phyloP scores from a whole-genome alignment of 2,797 vertebrate species.

The Varecia variegata region DNA sequence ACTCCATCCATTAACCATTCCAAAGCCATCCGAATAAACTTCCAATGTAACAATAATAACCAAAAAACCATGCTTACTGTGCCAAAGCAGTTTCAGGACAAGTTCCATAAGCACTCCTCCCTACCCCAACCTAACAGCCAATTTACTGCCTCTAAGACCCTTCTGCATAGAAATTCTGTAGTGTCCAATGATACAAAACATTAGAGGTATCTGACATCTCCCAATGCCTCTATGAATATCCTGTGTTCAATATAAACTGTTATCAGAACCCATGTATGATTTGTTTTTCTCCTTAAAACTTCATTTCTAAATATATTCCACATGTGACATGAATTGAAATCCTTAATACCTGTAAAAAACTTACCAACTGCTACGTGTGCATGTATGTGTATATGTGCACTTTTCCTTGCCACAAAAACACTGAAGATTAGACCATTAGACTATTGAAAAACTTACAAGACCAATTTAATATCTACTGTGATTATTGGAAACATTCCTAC shows the following conservation, averaged over 20 bases:
- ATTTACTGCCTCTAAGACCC: background rate
- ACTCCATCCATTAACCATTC: background rate
- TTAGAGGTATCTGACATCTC: background rate
- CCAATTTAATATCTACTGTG: background rate
- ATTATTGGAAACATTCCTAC: background rate
- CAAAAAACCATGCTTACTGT: background rate
- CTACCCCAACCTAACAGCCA: background rate
- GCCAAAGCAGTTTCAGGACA: background rate
- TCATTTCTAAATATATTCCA: background rate
- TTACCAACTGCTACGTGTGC: background rate
- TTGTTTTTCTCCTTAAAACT: constrained; percentile 32
- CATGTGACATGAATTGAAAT: background rate
- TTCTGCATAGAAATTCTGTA: background rate
- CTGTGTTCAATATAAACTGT: background rate
- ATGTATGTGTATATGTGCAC: accelerated
- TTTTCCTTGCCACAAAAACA: background rate
- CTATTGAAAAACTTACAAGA: background rate
- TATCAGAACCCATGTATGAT: background rate
- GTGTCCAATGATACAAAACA: background rate
- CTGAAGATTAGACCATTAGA: background rate
- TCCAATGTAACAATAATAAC: background rate
- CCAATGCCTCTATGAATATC: background rate
- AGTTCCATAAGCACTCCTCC: background rate
- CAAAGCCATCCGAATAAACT: background rate
- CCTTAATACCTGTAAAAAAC: background rate